A percentile compares a stretch with the other conserved stretches of the same genome.
phyloP scores from a whole-genome alignment of 1,140 invertebrate species.

The Gonioctena quinquepunctata region DNA sequence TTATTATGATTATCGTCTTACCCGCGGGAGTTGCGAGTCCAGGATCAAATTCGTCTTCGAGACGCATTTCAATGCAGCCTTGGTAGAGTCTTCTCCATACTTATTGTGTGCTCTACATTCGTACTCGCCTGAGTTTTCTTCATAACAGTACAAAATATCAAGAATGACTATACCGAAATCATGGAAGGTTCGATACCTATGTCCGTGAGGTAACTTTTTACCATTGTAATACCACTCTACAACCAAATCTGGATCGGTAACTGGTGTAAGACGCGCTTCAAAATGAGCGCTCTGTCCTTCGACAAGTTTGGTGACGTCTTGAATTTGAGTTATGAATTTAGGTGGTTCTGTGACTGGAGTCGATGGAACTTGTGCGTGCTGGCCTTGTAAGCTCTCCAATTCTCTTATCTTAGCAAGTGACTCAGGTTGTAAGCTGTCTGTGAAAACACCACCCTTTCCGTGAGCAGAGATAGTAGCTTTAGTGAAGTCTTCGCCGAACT shows the following conservation, averaged over 20 bases:
- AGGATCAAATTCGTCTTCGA: conserved; percentile 91
- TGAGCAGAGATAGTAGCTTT: conserved; percentile 80
- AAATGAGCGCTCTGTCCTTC: conserved; percentile 95
- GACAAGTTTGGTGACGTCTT: conserved; percentile 77
- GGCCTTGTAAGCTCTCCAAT: conserved; percentile 75
- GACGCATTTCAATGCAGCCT: conserved; percentile 81
- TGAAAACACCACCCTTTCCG: conserved; percentile 86
- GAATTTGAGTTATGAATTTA: conserved; percentile 87
- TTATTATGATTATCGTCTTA: too few relatives aligned
- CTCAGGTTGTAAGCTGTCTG: conserved; percentile 92
- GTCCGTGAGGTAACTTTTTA: conserved; percentile 87
- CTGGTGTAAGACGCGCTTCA: conserved; percentile 86
- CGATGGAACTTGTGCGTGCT: conserved; percentile 65
- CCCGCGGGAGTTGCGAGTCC: conserved; percentile 91
- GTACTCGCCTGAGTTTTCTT: conserved; percentile 93
- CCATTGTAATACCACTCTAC: conserved; percentile 96
- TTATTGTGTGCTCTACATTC: conserved; percentile 92
- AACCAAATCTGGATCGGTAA: conserved; percentile 88
- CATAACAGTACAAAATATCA: conserved; percentile 95
- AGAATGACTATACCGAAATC: conserved; percentile 97
- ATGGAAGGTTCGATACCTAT: conserved; percentile 94
- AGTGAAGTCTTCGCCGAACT: conserved; percentile 88
- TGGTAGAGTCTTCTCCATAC: conserved; percentile 86
- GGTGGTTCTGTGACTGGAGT: conserved; percentile 79
- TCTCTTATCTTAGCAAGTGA: conserved; percentile 88